Base-by-base conservation (phyloP, 2,113 vertebrate species). In the Stictonetta naevosa region DNA sequence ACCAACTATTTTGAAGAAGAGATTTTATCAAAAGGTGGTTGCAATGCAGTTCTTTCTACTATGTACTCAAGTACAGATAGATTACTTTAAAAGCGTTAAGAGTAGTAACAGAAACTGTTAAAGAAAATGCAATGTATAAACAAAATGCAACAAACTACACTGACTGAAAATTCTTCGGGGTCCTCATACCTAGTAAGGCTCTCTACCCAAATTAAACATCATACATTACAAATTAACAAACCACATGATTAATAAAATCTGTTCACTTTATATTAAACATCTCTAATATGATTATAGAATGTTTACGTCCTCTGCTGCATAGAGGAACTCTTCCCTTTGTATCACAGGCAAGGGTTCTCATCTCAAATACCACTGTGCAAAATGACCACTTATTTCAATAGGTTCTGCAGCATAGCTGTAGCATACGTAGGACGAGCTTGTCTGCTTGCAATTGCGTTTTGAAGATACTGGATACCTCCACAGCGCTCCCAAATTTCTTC, bases 401-500 rank as follows among this genome's bases (percentile, higher is more conserved):
- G 97, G 94, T 96, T 99, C 98, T 99, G 99, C 94, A 99, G 98
- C 99, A 99, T 99, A 58, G 99, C 99, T 0, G 99, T 99, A 21
- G 99, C 99, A 2, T 99, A 99, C 0, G 99, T 99, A 59, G 99
- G 99, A 17, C 99, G 97, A 3, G 99, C 99, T 92, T 99, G 99
- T 21, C 97, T 98, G 98, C 96, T 99, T 96, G 99, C 98, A 28
- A 99, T 99, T 18, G 99, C 99, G 0, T 97, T 98, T 64, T 99
- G 98, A 8, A 99, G 98, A 84, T 99, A 99, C 93, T 99, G 98
- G 81, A 99, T 96, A 4, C 99, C 99, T 10, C 99, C 99, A 11
- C 99, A 99, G 94, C 99, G 99, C 83, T 99, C 99, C 99, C 99
- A 99, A 93, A 99, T 98, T 86, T 99, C 99, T 97, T 99, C 99